These are phyloP conservation scores for Oryzias dopingdopingensis DNA, from an alignment of 2,797 vertebrate species.

Conservation along the genomic window DNA sequence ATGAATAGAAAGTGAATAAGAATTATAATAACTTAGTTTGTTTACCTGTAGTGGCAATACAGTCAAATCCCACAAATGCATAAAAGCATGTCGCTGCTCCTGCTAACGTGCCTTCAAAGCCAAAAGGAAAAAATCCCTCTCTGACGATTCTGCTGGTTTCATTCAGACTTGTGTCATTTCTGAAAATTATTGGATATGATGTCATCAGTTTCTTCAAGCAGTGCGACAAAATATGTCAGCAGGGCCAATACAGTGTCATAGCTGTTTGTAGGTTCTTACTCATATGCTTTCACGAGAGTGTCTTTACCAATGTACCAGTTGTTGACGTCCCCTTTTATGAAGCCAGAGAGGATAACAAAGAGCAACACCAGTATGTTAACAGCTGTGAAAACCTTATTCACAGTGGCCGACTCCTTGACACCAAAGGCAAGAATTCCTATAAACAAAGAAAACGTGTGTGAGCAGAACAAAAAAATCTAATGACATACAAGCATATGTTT, in stretches of 20 bases:
- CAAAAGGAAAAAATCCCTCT: slow-evolving; percentile 86
- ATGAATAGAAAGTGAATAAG: too few relatives aligned
- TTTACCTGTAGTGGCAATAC: slow-evolving; percentile 85
- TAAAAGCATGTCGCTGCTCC: slow-evolving; percentile 90
- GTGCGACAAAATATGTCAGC: background rate
- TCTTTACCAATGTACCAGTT: slow-evolving; percentile 80
- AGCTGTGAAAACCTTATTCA: slow-evolving; percentile 86
- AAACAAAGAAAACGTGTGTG: slow-evolving; percentile 6
- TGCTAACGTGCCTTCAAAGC: slow-evolving; percentile 83
- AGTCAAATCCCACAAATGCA: slow-evolving; percentile 90
- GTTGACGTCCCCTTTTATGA: slow-evolving; percentile 80
- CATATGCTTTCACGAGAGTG: slow-evolving; percentile 42
- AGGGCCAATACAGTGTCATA: background rate
- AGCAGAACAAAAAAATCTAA: background rate
- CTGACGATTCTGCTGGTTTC: slow-evolving; percentile 43
- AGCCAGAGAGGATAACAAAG: slow-evolving; percentile 81
- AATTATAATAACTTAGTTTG: background rate
- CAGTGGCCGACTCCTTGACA: slow-evolving; percentile 82
- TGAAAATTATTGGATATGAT: slow-evolving; percentile 20
- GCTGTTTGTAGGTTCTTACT: slow-evolving; percentile 11
- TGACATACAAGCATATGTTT: background rate
- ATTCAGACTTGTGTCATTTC: slow-evolving; percentile 57
- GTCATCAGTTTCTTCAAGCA: slow-evolving; percentile 1
- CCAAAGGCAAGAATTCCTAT: slow-evolving; percentile 86
- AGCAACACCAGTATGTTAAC: slow-evolving; percentile 80